Evolutionary conservation across 2,888 invertebrate genomes (phyloP).

Genomic region (Petrolisthes manimaculis): DNA sequence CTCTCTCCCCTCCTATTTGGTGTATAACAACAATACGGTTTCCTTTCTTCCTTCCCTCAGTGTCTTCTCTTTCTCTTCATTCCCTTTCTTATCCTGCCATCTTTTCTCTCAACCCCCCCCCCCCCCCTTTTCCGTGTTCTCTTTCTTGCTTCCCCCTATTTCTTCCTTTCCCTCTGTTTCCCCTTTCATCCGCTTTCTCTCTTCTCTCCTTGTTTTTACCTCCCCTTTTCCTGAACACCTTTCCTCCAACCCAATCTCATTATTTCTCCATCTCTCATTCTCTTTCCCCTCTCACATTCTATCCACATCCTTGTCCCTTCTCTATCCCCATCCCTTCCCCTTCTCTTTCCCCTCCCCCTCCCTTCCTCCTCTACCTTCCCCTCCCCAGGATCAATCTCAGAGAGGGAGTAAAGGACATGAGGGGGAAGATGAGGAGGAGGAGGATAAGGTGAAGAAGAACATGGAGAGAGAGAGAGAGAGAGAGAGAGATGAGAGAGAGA

Average conservation of each 20-base stretch:
- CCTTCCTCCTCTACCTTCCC: background rate
- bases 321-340: background rate
- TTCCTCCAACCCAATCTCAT: background rate
- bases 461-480: slow-evolving; percentile 16
- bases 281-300: background rate
- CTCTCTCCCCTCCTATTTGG: background rate
- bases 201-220: background rate
- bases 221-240: background rate
- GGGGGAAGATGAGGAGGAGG: slow-evolving; percentile 3
- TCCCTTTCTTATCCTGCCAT: background rate
- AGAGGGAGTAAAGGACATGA: background rate
- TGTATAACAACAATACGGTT: background rate
- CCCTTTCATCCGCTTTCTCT: background rate
- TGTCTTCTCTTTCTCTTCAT: slow-evolving; percentile 5
- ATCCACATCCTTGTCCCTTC: background rate
- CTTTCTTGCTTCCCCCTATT: background rate
- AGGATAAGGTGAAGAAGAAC: background rate
- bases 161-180: background rate
- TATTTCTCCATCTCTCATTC: background rate
- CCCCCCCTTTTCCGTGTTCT: no score
- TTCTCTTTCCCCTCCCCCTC: background rate
- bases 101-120: background rate
- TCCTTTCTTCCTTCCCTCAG: background rate
- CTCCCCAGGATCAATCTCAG: background rate
- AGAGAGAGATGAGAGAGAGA: background rate